These are phyloP conservation scores for Temnothorax longispinosus DNA, from an alignment of 1,140 invertebrate species.

Conservation along the genomic window DNA sequence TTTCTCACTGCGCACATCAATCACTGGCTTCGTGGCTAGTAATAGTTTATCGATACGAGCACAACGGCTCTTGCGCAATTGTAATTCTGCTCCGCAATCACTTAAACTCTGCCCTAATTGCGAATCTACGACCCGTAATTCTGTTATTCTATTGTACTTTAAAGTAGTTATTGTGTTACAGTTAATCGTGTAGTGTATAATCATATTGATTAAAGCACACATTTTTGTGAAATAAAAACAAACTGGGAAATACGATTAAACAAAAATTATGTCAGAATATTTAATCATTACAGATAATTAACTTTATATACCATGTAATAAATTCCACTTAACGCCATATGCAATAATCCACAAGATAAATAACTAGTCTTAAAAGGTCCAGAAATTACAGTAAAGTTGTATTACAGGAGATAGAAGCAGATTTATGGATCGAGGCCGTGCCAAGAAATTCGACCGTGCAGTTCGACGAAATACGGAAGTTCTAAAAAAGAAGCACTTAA, in stretches of 20 bases:
- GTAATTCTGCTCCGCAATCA: conserved; percentile 47
- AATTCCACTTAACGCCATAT: background rate
- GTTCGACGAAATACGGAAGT: background rate
- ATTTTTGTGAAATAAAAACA: background rate
- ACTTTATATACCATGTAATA: background rate
- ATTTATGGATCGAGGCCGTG: background rate
- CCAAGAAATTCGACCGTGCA: background rate
- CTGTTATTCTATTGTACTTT: background rate
- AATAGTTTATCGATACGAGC: conserved; percentile 14
- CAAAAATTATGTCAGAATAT: background rate
- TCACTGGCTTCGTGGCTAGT: background rate
- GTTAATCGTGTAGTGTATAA: background rate
- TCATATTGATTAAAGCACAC: background rate
- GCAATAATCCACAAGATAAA: background rate
- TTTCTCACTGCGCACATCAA: conserved; percentile 21
- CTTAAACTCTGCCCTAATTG: conserved; percentile 53
- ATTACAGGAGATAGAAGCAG: background rate
- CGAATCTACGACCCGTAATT: background rate
- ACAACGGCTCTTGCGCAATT: conserved; percentile 12
- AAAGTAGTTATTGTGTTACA: conserved; percentile 5
- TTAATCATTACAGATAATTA: background rate
- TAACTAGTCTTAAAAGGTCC: background rate
- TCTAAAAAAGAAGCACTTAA: background rate
- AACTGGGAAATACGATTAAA: background rate
- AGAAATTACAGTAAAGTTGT: background rate